Evolutionary conservation across 2,888 invertebrate species (phyloP).

Genomic region (Andrena dorsata): DNA sequence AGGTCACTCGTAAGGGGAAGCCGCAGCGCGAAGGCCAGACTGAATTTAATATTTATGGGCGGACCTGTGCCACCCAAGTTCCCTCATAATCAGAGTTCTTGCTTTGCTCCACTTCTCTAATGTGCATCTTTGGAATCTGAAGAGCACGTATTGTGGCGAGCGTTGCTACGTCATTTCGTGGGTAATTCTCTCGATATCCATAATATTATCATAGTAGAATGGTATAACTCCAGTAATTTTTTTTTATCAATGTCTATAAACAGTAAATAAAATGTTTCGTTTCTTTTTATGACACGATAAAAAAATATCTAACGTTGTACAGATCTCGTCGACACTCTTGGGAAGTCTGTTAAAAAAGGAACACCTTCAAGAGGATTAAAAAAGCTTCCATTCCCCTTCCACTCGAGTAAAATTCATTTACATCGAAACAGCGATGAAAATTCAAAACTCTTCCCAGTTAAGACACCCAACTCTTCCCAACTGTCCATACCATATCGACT

Average conservation of each 20-base stretch:
- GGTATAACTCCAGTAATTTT: no score
- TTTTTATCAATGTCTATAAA: no score
- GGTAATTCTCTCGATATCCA: neutral
- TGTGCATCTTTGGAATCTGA: neutral
- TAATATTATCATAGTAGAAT: neutral
- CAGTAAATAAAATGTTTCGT: no score
- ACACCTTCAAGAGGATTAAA: no score
- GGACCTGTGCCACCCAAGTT: neutral
- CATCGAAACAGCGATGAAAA: no score
- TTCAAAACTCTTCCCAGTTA: neutral
- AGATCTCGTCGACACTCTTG: no score
- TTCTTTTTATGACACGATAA: no score
- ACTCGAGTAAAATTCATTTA: no score
- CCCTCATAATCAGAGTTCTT: neutral
- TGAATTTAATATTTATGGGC: constrained; percentile 25
- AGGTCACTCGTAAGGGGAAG: neutral
- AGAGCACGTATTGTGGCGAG: neutral
- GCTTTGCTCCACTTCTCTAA: constrained; percentile 2
- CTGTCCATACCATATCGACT: neutral
- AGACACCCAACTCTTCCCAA: neutral
- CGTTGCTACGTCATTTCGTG: neutral
- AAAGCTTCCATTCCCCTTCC: no score
- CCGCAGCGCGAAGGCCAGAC: neutral
- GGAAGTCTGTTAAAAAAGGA: no score
- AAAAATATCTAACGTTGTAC: no score